A percentile compares a stretch with the other conserved stretches of the same genome.
phyloP scores from a whole-genome alignment of 2,113 vertebrate species.

The human region GRCh38 chr5:129170001-129170500 shows the following conservation, averaged over 20 bases:
- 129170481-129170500: neutral
- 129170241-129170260: neutral
- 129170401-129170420: neutral
- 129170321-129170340: neutral
- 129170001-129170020: constrained; percentile 74
- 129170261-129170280: neutral
- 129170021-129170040: constrained; percentile 75
- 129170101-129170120: neutral
- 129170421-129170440: neutral
- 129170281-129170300: neutral
- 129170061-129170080: neutral
- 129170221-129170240: no score
- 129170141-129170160: neutral
- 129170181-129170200: neutral
- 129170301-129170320: neutral
- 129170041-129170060: constrained; percentile 72
- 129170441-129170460: neutral
- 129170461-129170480: neutral
- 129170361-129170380: neutral
- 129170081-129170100: neutral
- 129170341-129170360: neutral
- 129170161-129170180: neutral
- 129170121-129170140: neutral
- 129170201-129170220: neutral
- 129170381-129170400: neutral